Conservation (phyloP, 2,797 vertebrate genomes). For the Karalla daura region DNA sequence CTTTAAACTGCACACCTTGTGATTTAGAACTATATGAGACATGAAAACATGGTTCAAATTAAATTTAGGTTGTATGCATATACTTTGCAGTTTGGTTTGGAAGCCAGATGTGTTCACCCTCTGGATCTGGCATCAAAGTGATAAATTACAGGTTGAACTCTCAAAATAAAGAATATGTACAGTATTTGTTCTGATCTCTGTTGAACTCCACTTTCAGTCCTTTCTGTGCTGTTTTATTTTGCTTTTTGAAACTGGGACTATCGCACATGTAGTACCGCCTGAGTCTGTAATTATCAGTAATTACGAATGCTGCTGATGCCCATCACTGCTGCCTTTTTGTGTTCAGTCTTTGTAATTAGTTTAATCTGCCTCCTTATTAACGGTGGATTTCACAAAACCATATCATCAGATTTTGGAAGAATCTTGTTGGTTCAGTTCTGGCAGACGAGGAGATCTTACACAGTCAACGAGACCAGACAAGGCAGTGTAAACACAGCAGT, state of each 20-base stretch:
- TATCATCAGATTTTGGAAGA: background rate
- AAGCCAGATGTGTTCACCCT: background rate
- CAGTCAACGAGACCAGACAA: too few relatives aligned
- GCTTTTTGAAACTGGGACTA: background rate
- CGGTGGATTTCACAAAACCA: background rate
- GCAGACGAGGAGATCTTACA: too few relatives aligned
- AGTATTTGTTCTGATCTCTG: background rate
- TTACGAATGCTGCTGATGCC: slow-evolving; percentile 16
- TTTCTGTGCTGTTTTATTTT: background rate
- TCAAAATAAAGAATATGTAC: background rate
- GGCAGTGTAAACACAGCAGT: too few relatives aligned
- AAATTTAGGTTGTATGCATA: too few relatives aligned
- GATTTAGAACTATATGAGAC: too few relatives aligned
- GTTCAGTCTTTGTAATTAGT: background rate
- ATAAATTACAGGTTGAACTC: background rate
- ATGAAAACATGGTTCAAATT: background rate
- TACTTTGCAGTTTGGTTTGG: background rate
- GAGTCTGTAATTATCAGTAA: slow-evolving; percentile 27
- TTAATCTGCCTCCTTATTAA: background rate
- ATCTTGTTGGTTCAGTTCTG: too few relatives aligned
- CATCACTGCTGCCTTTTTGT: slow-evolving; percentile 16
- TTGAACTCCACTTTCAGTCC: background rate
- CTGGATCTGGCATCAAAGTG: background rate
- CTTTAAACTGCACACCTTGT: too few relatives aligned
- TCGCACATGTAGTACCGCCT: background rate